Base-by-base conservation (phyloP, 1,140 invertebrate species). In the Lepidotrigona ventralis region DNA sequence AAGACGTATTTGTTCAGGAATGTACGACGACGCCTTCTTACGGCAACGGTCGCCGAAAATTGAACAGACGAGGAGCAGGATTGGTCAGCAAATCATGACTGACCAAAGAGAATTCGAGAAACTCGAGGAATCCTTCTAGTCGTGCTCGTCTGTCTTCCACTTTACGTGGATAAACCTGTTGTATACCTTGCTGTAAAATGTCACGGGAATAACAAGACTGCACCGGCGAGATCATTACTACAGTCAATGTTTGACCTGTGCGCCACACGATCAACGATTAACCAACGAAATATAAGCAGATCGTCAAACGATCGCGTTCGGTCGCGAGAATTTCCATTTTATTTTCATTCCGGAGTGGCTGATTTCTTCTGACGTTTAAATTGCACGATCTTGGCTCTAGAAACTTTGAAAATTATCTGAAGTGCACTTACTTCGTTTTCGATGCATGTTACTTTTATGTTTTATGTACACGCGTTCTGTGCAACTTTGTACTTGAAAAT, bases 101-200 rank as follows among this genome's bases (percentile, higher is more conserved):
- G 54, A 78, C 81, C 85, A 84, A 87, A 84, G 78, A 83, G 85
- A 88, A 87, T 88, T 79, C 85, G 78, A 69, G 85, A 85, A 88
- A 88, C 85, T 87, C 75, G 82, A 74, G 78, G 85, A 88, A 88
- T 88, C 86, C 78, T 78, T 19, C 19, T n/a, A 2, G 39, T 14
- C 26, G 15, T 33, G 0, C 6, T 33, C 19, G n/a, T 26, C 29
- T 33, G 66, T 84, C 26, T 39, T 79, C 70, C 29, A 53, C 54
- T 19, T 71, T 54, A 60, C 53, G 51, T 51, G 75, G 74, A 84
- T 87, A 84, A 75, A 83, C 82, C 81, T 84, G 85, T 79, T 88
- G 87, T 88, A 88, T 87, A 80, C 83, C 82, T 68, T 29, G 29
- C 81, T 84, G 54, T 73, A 78, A 87, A 86, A 84, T 81, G 79